A percentile compares a stretch with the other conserved stretches of the same genome.
These are phyloP conservation scores for Papilio xuthus DNA, from an alignment of 1,140 invertebrate genomes.

Conservation along the genomic window DNA sequence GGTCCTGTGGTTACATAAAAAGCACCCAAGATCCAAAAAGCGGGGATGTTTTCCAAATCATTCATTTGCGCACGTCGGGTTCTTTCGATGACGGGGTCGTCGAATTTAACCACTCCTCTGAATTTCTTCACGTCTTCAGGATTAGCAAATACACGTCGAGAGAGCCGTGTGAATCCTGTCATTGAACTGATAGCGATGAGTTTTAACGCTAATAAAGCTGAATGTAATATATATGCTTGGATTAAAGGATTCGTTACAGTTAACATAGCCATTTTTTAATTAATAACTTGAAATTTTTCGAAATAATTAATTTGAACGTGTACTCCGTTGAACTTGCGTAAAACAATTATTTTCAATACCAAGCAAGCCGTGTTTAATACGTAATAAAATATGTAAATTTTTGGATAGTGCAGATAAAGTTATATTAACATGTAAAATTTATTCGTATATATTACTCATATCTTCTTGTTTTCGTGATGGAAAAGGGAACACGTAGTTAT, in stretches of 20 bases:
- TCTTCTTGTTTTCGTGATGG: background rate
- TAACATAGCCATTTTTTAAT: slow-evolving; percentile 57
- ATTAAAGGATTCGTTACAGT: slow-evolving; percentile 70
- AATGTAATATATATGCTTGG: slow-evolving; percentile 79
- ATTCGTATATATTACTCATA: background rate
- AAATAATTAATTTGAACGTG: background rate
- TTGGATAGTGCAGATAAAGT: background rate
- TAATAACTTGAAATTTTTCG: background rate
- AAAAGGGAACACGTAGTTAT: background rate
- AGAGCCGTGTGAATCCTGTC: slow-evolving; percentile 73
- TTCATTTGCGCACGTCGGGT: slow-evolving; percentile 86
- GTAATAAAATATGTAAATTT: background rate
- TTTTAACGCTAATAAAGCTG: slow-evolving; percentile 81
- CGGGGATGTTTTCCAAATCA: slow-evolving; percentile 88
- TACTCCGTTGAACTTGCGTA: background rate
- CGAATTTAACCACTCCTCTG: slow-evolving; percentile 74
- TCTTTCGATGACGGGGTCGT: slow-evolving; percentile 82
- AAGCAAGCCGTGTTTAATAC: background rate
- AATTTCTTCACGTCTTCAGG: slow-evolving; percentile 62
- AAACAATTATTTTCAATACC: background rate
- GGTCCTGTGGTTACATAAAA: slow-evolving; percentile 85
- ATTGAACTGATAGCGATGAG: slow-evolving; percentile 77
- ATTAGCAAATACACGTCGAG: slow-evolving; percentile 64
- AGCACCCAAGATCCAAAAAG: slow-evolving; percentile 84
- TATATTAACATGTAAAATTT: background rate